Base-by-base conservation (phyloP, 2,888 invertebrate species). In the Dysmachus trigonus region DNA sequence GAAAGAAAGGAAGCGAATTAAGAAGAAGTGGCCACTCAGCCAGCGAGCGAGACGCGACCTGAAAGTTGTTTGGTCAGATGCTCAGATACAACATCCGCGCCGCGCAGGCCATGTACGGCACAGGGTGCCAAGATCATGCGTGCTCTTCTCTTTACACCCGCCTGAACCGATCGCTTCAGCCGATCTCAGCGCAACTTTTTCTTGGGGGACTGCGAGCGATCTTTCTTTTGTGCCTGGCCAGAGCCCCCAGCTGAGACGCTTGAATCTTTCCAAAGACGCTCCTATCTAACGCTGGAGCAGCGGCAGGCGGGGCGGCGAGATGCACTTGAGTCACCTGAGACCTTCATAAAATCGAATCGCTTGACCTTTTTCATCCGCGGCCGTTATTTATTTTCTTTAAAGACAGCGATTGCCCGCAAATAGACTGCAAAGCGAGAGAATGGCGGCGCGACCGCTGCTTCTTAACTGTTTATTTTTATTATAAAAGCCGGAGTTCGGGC, bases 41-140 rank as follows among this genome's bases (percentile, higher is more conserved):
- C 76, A 13, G 76, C 35, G 38, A 76, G 35, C 76, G 47, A 51
- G 22, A 53, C 81, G 73, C 31, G 74, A 51, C 76, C 76, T 62
- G 85, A 85, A 85, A 85, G 85, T 85, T 85, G 85, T 38, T 74
- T 73, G 76, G 76, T 62, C 76, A 53, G 38, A 41, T 1, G 85
- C 72, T 83, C 72, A 15, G 18, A 30, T 38, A 10, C 30, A 31
- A 31, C 33, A 30, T 38, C 27, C 62, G 27, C 13, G 27, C 15
- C 15, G 71, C 22, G 77, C 38, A 53, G 18, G 53, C 31, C 38
- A 10, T 38, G 38, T 8, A 31, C n/a, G 22, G 76, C 35, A 18
- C 71, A 71, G 38, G 35, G 76, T 38, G 62, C 22, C 53, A 62
- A 51, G 33, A 62, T 13, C 81, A 35, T 53, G 62, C 62, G 81